Conservation (phyloP, 2,797 vertebrate species). For the Argentina silus region DNA sequence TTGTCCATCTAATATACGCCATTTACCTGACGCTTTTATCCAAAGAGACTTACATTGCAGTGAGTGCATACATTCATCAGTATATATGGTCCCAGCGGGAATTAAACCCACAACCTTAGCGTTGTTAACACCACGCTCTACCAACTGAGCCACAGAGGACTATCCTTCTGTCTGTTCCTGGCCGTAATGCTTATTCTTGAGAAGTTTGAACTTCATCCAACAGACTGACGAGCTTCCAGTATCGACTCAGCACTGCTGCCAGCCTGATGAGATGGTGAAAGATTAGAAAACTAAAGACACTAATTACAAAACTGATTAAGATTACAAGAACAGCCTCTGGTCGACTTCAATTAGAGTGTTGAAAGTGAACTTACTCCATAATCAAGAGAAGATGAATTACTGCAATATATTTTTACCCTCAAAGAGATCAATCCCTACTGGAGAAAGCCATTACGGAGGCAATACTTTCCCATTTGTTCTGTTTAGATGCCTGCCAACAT, state of each 20-base stretch:
- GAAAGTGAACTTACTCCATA: neutral
- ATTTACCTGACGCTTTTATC: neutral
- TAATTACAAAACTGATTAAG: conserved; percentile 25
- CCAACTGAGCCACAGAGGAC: no score
- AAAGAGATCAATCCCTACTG: neutral
- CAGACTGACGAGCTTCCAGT: neutral
- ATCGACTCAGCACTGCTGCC: neutral
- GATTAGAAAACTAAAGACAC: no score
- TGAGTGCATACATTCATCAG: no score
- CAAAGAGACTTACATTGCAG: no score
- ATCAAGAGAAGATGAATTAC: conserved; percentile 8
- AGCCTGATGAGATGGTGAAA: conserved; percentile 17
- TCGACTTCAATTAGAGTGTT: neutral
- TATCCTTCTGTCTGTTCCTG: conserved; percentile 4
- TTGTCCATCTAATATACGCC: no score
- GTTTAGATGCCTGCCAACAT: no score
- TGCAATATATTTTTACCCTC: neutral
- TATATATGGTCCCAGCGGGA: no score
- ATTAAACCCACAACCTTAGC: no score
- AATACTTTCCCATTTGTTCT: neutral
- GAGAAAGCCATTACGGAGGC: neutral
- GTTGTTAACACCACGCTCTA: no score
- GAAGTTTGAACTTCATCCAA: neutral
- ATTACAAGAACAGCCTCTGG: neutral
- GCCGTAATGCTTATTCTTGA: conserved; percentile 11